Conservation (phyloP, 35 echinoderm and acorn worm species). For the Holothuria glaberrima region DNA sequence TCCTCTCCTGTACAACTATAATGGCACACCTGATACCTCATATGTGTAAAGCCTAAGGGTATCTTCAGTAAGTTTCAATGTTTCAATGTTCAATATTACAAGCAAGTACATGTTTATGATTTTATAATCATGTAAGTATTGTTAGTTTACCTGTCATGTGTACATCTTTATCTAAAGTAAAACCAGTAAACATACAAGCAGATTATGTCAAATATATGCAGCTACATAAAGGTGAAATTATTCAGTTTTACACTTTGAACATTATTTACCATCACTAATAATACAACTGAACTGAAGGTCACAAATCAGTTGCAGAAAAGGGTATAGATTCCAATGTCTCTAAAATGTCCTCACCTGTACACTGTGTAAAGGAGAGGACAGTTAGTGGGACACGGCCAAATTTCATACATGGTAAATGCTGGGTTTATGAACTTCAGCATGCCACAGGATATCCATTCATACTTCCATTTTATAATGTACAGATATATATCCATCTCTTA, state of each 20-base stretch:
- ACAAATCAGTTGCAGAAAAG: conserved; percentile 13
- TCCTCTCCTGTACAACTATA: not conserved
- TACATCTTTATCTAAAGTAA: not conserved
- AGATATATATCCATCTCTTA: conserved; percentile 3
- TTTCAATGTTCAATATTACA: conserved; percentile 9
- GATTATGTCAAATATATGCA: not conserved
- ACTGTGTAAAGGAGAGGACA: no score
- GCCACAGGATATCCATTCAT: not conserved
- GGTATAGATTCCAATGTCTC: not conserved
- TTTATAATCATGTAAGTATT: not conserved
- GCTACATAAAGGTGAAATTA: conserved; percentile 3
- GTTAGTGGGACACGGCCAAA: not conserved
- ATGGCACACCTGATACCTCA: not conserved
- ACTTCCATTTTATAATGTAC: conserved; percentile 17
- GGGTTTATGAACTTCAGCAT: not conserved
- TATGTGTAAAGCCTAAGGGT: not conserved
- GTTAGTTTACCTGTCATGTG: conserved; percentile 7
- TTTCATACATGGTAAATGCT: conserved; percentile 33
- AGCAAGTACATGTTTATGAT: not conserved
- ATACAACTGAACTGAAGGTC: not conserved
- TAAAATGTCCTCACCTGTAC: conserved; percentile 31
- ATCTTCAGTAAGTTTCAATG: not conserved
- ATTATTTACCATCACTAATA: not conserved
- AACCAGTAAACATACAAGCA: not conserved
- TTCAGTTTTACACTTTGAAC: not conserved